A percentile compares a stretch with the other conserved stretches of the same genome.
Evolutionary conservation across 2,113 vertebrate species (phyloP).

Genomic region (Antechinus flavipes): DNA sequence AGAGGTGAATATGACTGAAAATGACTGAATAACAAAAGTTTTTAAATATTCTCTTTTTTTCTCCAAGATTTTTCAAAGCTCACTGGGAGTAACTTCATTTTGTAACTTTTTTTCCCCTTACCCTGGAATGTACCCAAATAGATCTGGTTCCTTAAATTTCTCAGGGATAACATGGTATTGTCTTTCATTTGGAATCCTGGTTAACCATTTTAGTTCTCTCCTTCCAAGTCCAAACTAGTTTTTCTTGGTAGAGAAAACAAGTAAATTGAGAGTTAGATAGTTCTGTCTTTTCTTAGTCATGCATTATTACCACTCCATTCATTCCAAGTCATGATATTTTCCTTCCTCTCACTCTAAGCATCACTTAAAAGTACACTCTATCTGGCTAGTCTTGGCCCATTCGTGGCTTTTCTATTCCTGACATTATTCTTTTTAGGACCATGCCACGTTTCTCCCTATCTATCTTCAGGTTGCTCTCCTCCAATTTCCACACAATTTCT

Average conservation of each 20-base stretch:
- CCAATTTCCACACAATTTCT: too few species aligned
- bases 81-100: too few species aligned
- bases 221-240: background rate
- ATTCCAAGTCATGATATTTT: background rate
- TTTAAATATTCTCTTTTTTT: background rate
- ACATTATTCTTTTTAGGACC: too few species aligned
- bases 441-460: too few species aligned
- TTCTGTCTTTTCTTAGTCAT: background rate
- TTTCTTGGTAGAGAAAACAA: background rate
- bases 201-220: background rate
- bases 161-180: too few species aligned
- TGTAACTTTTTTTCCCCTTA: too few species aligned
- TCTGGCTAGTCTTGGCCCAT: too few species aligned
- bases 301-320: background rate
- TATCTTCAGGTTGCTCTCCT: too few species aligned
- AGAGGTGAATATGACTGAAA: background rate
- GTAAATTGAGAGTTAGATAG: background rate
- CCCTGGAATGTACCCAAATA: too few species aligned
- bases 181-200: background rate
- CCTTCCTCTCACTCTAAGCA: background rate
- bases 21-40: background rate
- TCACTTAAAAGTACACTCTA: background rate
- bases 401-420: too few species aligned
- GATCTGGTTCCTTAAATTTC: too few species aligned
- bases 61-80: too few species aligned